Conservation (phyloP, 2,888 invertebrate genomes). For the Myopa testacea region DNA sequence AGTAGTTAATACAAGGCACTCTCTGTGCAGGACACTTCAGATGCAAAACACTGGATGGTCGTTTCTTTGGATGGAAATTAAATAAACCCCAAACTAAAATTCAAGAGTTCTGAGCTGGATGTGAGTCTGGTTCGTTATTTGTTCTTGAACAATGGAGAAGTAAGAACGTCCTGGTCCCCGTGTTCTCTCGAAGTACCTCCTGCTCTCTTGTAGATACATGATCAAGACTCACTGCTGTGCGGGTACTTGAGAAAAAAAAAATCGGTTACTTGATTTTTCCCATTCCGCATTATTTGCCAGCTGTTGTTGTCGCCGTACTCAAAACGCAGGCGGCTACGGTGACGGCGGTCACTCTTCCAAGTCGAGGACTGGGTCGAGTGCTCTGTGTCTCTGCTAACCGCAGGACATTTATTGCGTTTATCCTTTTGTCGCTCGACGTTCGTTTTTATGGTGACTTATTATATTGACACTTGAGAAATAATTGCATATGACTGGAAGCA, state of each 20-base stretch:
- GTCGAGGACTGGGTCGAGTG: background rate
- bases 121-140: too few relatives aligned
- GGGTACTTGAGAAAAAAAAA: slow-evolving; percentile 12
- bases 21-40: too few relatives aligned
- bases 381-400: slow-evolving; percentile 45
- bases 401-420: slow-evolving; percentile 59
- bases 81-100: background rate
- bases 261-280: background rate
- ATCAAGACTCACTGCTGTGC: slow-evolving; percentile 16
- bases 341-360: too few relatives aligned
- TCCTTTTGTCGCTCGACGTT: slow-evolving; percentile 49
- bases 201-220: too few relatives aligned
- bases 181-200: too few relatives aligned
- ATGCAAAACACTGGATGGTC: too few relatives aligned
- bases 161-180: too few relatives aligned
- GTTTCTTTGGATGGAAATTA: background rate
- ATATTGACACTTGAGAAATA: slow-evolving; percentile 63
- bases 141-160: too few relatives aligned
- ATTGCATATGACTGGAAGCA: slow-evolving; percentile 50
- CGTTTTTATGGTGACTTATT: slow-evolving; percentile 52
- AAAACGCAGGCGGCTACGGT: too few relatives aligned
- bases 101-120: background rate
- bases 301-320: too few relatives aligned
- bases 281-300: background rate
- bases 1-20: background rate